Percentiles rank a stretch among this genome's conserved stretches.
Conservation (phyloP, 1,140 invertebrate species). For the Heliconius eleuchia region DNA sequence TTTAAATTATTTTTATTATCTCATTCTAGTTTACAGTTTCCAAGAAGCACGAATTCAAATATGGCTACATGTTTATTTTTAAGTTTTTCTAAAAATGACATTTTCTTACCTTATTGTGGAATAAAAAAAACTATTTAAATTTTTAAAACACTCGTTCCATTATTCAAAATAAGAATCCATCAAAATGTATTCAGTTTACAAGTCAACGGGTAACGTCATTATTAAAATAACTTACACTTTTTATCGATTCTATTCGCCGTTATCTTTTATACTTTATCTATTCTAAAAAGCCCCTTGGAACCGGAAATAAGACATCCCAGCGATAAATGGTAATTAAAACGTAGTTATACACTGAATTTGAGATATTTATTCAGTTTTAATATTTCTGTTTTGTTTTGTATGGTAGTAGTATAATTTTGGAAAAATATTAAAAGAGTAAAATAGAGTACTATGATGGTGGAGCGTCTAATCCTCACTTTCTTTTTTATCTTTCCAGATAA, state of each 20-base stretch:
- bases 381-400: not conserved
- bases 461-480: no score
- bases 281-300: not conserved
- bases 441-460: no score
- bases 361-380: not conserved
- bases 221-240: not conserved
- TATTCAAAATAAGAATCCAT: not conserved
- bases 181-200: not conserved
- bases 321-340: slow-evolving; percentile 12
- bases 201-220: not conserved
- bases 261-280: not conserved
- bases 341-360: not conserved
- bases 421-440: not conserved
- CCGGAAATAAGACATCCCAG: not conserved
- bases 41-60: no score
- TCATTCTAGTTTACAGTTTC: no score
- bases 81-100: no score
- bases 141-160: not conserved
- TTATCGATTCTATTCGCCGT: not conserved
- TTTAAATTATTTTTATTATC: no score
- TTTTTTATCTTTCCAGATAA: no score
- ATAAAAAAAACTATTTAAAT: not conserved
- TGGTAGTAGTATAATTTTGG: not conserved
- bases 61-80: no score
- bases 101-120: no score